Evolutionary conservation across 2,888 invertebrate species (phyloP), one percentile per base, ranked within the genome.

Genomic region (Diadromus collaris): DNA sequence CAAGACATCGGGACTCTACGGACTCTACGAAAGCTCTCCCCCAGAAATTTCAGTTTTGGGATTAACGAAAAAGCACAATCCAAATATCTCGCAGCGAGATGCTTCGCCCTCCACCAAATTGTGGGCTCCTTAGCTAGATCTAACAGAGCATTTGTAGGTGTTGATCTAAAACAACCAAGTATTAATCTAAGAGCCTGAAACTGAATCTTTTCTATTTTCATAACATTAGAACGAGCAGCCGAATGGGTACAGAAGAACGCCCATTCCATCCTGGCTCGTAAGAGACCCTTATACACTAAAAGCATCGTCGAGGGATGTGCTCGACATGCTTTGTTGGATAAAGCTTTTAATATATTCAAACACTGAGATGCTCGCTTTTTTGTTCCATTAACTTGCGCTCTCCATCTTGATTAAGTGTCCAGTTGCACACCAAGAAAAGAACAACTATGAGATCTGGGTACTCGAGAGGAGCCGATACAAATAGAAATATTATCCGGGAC

Each of bases 351-450:
- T 13, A 64, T 27, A 27, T 72, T 72, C 1, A 38, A 7, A n/a
- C 38, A n/a, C 19, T 44, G 54, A 5, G 24, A 19, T n/a, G 41
- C 54, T 29, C 34, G 44, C 7, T 34, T 46, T 24, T 21, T 6
- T 6, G 48, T 29, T 10, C 48, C 38, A 10, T 21, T 61, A 10
- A 56, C 65, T n/a, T 51, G 54, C n/a, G 63, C 24, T 24, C 48
- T 64, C 73, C 64, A 73, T 9, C 54, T 73, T 6, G 65, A 19
- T 65, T 73, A 65, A 19, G 73, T 65, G n/a, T 73, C 65, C 24
- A 56, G 16, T 2, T 13, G 1, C 1, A 65, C 65, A n/a, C 73
- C 46, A 6, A 73, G 44, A 13, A 73, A 41, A 4, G 10, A 13
- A 41, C 41, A 41, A 2, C 10, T 13, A 41, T 13, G 41, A 41